Base-by-base conservation (phyloP, 2,888 invertebrate species). In the Slavum lentiscoides region DNA sequence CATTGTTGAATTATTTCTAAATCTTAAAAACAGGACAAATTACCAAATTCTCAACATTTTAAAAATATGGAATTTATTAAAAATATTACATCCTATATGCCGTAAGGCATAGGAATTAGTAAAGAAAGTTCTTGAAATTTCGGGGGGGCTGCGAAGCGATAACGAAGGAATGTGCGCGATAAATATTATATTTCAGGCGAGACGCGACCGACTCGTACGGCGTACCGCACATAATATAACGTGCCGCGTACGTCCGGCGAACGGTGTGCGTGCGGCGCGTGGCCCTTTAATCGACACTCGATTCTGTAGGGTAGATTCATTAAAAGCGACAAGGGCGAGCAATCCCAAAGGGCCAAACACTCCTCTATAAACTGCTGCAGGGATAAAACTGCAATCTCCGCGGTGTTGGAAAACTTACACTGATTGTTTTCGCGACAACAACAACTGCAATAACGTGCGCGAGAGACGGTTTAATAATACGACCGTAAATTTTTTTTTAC, bases 261-360 rank as follows among this genome's bases (percentile, higher is more conserved):
- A 43, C 53, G 61, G 21, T 49, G 67, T 67, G 49, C 4, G 61
- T 37, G 61, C 13, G 43, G 43, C 77, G 53, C 58, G 75, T 43
- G 70, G 80, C 70, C 70, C 70, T 80, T 72, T 70, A 80, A 64
- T 70, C 62, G 80, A 80, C 70, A 70, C 69, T 72, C 77, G 68
- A 64, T 77, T 70, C 62, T 77, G 21, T 17, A 39, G 80, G 70
- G 70, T 62, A 72, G 62, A 72, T 80, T 80, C 70, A 64, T 80
- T 70, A 80, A 80, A 43, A 70, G 64, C 62, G 23, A 72, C 70
- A 62, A 77, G 77, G 77, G 70, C 80, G 80, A 70, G 64, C 72
- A 70, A 55, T 80, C 80, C 80, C 80, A 8, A 19, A 77, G 64
- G 77, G 77, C 77, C 70, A 62, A 80, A 80, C 80, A 70, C 80